Percentiles rank a stretch among this genome's conserved stretches.
phyloP scores from a whole-genome alignment of 2,888 invertebrate species.

The Eupithecia insigniata region DNA sequence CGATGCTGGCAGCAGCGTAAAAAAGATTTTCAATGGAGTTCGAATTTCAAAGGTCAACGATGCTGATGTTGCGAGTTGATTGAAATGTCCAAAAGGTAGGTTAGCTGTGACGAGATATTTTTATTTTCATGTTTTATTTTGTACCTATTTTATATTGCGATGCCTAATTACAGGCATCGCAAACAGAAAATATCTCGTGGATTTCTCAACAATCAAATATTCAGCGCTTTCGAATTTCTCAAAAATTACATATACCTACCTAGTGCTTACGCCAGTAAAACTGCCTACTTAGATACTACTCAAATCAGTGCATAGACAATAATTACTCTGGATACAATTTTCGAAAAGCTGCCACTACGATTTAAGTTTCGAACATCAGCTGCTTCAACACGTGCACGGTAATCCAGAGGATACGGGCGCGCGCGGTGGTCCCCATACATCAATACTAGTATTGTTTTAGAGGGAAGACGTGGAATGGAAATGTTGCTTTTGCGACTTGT shows the following conservation, averaged over 20 bases:
- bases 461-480: conserved; percentile 36
- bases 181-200: too few relatives aligned
- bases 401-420: conserved; percentile 42
- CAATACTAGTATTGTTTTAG: conserved; percentile 42
- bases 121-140: background rate
- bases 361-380: conserved; percentile 32
- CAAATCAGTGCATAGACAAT: too few relatives aligned
- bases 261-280: too few relatives aligned
- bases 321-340: background rate
- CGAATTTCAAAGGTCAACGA: conserved; percentile 21
- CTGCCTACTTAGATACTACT: too few relatives aligned
- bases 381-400: conserved; percentile 33
- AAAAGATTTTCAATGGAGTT: conserved; percentile 16
- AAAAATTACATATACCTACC: too few relatives aligned
- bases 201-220: too few relatives aligned
- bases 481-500: conserved; percentile 9
- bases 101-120: background rate
- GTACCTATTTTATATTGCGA: too few relatives aligned
- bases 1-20: conserved; percentile 13
- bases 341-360: conserved; percentile 5
- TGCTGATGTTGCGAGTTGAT: conserved; percentile 11
- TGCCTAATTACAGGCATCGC: too few relatives aligned
- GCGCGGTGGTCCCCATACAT: conserved; percentile 42
- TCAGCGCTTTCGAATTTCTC: too few relatives aligned
- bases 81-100: background rate